Base-by-base conservation (phyloP, 92 coral and sea anemone genomes). In the Phenganax marumi region DNA sequence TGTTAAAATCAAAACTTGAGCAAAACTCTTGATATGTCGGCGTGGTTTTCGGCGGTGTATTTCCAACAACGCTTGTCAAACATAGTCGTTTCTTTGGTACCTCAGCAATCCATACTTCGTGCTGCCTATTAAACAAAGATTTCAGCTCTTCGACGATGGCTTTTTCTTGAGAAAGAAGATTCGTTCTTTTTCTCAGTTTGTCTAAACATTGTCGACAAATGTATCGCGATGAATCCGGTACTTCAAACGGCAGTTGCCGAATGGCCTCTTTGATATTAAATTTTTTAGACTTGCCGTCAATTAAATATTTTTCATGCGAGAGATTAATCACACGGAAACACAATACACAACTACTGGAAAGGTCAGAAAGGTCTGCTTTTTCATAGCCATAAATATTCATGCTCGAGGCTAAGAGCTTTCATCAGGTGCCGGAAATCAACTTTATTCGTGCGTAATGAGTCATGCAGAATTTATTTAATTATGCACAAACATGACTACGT, bases 171-270 rank as follows among this genome's bases (percentile, higher is more conserved):
- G 14, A 24, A 69, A 69, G 6, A n/a, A 69, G 33, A 33, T 51
- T 69, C 13, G 21, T 14, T 65, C 72, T 16, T 23, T 65, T 65
- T 19, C 12, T 19, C 1, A 65, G 72, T 23, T 65, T 65, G 13
- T 65, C 33, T 12, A 65, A 69, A 46, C 75, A 69, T 46, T 69
- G 75, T 69, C 50, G 19, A 33, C 75, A 69, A 51, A 69, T 69
- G 75, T 65, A 65, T 1, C 13, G 1, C 25, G 12, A 65, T 17
- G 21, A 65, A 17, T 65, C 3, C 3, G 25, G 25, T 17, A 12
- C 33, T 17, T 16, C 12, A 12, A 65, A 65, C 21, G 12, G 72
- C 12, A 65, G 72, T 65, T 65, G 2, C 22, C 22, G 17, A 56
- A 56, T 14, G 22, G 63, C 63, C 3, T 7, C 7, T 14, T 14